Conservation (phyloP, 2,113 vertebrate species). For the Fukomys damarensis region DNA sequence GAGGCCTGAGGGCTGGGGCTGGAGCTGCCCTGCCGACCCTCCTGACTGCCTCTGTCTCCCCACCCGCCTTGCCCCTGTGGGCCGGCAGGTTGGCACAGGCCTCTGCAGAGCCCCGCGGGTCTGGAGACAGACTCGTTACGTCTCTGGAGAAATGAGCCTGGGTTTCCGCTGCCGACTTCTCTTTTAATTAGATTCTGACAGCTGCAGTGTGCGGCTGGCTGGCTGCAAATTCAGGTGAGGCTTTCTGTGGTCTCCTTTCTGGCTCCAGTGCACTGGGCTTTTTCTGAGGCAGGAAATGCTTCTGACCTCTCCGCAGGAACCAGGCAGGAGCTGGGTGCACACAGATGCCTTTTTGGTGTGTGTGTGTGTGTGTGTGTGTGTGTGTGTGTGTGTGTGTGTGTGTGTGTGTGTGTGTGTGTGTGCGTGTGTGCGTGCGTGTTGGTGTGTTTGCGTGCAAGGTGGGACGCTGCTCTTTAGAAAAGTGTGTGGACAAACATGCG, state of each 20-base stretch:
- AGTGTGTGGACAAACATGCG: neutral
- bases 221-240: neutral
- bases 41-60: rapidly evolving
- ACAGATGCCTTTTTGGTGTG: rapidly evolving
- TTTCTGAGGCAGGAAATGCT: neutral
- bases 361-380: neutral
- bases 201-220: neutral
- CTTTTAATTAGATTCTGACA: conserved; percentile 7
- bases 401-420: no score
- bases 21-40: rapidly evolving
- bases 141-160: conserved; percentile 60
- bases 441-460: rapidly evolving
- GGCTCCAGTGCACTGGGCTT: rapidly evolving
- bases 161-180: neutral
- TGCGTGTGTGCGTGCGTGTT: neutral
- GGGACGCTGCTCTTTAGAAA: neutral
- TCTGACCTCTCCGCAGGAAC: neutral
- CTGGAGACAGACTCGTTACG: neutral
- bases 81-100: neutral
- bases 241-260: neutral
- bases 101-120: neutral
- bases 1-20: neutral
- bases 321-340: rapidly evolving
- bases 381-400: neutral
- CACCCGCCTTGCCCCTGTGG: rapidly evolving